These are phyloP conservation scores for Polypedilum pembai DNA, from an alignment of 1,140 invertebrate species.

Conservation along the genomic window DNA sequence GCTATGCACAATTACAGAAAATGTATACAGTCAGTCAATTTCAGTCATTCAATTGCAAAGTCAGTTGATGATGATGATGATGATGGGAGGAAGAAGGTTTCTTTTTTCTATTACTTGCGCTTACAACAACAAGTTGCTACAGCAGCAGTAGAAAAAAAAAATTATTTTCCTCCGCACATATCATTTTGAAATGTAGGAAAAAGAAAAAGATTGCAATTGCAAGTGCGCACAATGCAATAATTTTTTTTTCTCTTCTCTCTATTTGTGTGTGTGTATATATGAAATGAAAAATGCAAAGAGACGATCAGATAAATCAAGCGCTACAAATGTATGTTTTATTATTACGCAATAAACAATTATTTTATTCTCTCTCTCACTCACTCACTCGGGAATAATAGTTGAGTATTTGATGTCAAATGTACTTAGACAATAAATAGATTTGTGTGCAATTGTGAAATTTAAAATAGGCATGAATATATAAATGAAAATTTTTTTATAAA, in stretches of 20 bases:
- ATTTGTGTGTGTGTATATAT: too few species aligned
- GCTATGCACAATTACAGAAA: slow-evolving; percentile 18
- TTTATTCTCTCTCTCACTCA: background rate
- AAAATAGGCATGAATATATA: too few species aligned
- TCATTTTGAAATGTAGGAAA: background rate
- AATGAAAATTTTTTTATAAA: too few species aligned
- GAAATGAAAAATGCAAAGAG: slow-evolving; percentile 16
- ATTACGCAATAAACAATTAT: slow-evolving; percentile 28
- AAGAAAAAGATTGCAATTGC: slow-evolving; percentile 1
- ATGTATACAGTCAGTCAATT: background rate
- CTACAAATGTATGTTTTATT: slow-evolving; percentile 27
- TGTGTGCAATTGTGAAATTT: too few species aligned
- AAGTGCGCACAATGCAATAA: slow-evolving; percentile 26
- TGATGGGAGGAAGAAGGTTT: background rate
- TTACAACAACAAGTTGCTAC: slow-evolving; percentile 11
- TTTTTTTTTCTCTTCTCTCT: background rate
- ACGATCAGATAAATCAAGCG: slow-evolving; percentile 25
- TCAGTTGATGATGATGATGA: background rate
- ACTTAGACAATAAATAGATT: too few species aligned
- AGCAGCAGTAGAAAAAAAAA: background rate
- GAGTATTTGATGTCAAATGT: too few species aligned
- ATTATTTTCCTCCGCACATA: slow-evolving; percentile 2
- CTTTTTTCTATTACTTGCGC: background rate
- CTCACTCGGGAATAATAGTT: too few species aligned
- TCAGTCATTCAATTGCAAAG: background rate